These are phyloP conservation scores for Gopherus flavomarginatus DNA, from an alignment of 2,113 vertebrate genomes.

Conservation along the genomic window DNA sequence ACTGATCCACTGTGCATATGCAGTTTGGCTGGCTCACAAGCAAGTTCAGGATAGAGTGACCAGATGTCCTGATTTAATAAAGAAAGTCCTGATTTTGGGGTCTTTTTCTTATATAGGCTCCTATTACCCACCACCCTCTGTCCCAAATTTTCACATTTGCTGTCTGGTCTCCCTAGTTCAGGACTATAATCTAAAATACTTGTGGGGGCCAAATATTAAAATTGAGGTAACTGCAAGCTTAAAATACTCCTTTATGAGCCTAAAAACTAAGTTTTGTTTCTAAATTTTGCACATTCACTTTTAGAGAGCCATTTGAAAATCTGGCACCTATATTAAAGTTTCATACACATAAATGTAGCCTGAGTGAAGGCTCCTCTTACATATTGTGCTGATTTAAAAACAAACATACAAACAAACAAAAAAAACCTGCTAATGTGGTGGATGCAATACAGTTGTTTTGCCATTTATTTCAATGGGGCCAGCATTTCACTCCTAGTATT, in stretches of 20 bases:
- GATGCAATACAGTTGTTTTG: too few relatives aligned
- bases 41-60: neutral
- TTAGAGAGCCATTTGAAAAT: neutral
- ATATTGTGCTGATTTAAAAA: neutral
- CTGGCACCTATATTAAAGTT: neutral
- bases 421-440: neutral
- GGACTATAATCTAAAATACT: neutral
- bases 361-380: neutral
- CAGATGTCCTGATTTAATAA: too few relatives aligned
- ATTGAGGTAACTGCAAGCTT: neutral
- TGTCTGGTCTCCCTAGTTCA: neutral
- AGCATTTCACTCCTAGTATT: neutral
- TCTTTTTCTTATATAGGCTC: too few relatives aligned
- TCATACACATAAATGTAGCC: neutral
- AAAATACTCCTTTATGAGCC: neutral
- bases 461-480: neutral
- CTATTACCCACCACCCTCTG: too few relatives aligned
- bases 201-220: neutral
- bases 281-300: neutral
- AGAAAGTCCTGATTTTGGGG: too few relatives aligned
- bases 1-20: neutral
- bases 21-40: neutral
- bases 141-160: too few relatives aligned
- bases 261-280: neutral
- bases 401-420: neutral